phyloP scores from a whole-genome alignment of 2,888 invertebrate genomes.

The Agonopterix heracliana region DNA sequence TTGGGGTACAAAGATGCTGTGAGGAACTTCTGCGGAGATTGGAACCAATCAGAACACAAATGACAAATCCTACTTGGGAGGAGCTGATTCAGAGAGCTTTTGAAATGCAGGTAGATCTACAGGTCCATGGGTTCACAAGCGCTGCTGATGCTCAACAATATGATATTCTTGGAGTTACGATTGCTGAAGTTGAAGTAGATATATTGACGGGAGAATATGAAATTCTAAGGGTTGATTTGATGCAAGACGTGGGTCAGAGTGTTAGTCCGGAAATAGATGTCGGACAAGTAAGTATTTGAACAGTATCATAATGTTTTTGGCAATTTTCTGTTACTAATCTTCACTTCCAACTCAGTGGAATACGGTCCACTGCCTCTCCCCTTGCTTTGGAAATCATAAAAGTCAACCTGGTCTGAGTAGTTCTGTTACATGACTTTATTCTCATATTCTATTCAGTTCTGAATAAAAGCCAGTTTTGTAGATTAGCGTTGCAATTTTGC shows the following conservation, averaged over 20 bases:
- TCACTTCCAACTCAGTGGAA: too few relatives aligned
- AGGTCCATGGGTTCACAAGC: constrained; percentile 67
- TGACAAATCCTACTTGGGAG: constrained; percentile 67
- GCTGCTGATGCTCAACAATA: constrained; percentile 63
- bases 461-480: too few relatives aligned
- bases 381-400: too few relatives aligned
- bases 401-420: too few relatives aligned
- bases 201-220: constrained; percentile 84
- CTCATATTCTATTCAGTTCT: too few relatives aligned
- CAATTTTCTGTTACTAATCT: too few relatives aligned
- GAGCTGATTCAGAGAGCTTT: constrained; percentile 71
- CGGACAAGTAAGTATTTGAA: constrained; percentile 70
- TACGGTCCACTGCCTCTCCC: too few relatives aligned
- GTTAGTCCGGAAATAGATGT: constrained; percentile 82
- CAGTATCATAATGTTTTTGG: not conserved
- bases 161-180: constrained; percentile 75
- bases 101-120: constrained; percentile 67
- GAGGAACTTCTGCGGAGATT: constrained; percentile 33
- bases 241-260: constrained; percentile 82
- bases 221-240: constrained; percentile 78
- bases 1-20: constrained; percentile 29
- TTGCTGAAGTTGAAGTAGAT: constrained; percentile 83
- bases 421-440: too few relatives aligned
- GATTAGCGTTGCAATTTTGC: too few relatives aligned
- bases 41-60: constrained; percentile 57